Conservation (phyloP, 2,888 invertebrate species). For the Malachius bipustulatus region DNA sequence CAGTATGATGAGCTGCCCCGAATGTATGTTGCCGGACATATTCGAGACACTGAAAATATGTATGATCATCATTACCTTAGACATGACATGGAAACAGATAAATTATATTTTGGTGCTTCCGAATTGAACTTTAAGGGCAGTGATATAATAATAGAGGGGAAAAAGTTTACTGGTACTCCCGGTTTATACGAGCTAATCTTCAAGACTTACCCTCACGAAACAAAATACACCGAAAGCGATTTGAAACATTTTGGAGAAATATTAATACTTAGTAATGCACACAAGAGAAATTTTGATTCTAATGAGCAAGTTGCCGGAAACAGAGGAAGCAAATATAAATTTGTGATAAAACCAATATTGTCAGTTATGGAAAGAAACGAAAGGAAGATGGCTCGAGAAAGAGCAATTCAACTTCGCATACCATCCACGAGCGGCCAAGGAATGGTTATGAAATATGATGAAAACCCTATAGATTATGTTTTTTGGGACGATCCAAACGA, state of each 20-base stretch:
- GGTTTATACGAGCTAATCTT: constrained; percentile 14
- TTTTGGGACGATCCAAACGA: constrained; percentile 10
- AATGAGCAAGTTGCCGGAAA: constrained; percentile 6
- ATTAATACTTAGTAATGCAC: constrained; percentile 11
- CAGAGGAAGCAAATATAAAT: constrained; percentile 12
- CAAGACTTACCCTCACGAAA: constrained; percentile 9
- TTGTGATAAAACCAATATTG: constrained; percentile 9
- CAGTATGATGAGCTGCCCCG: constrained; percentile 4
- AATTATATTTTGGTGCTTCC: constrained; percentile 4
- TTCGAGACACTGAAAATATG: too few relatives aligned
- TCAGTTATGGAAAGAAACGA: constrained; percentile 8
- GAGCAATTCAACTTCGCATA: constrained; percentile 2
- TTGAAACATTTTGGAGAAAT: constrained; percentile 14
- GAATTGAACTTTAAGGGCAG: constrained; percentile 7
- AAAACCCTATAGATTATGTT: constrained; percentile 11
- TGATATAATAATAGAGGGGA: constrained; percentile 9
- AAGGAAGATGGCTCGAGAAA: constrained; percentile 10
- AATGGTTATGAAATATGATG: constrained; percentile 4
- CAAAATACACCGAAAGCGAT: constrained; percentile 12
- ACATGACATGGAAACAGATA: constrained; percentile 7
- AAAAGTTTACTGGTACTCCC: constrained; percentile 13
- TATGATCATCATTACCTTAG: constrained; percentile 7
- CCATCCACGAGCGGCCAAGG: neutral
- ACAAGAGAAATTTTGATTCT: constrained; percentile 10
- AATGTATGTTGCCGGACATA: too few relatives aligned